phyloP scores from a whole-genome alignment of 2,797 vertebrate species.

The Enoplosus armatus region DNA sequence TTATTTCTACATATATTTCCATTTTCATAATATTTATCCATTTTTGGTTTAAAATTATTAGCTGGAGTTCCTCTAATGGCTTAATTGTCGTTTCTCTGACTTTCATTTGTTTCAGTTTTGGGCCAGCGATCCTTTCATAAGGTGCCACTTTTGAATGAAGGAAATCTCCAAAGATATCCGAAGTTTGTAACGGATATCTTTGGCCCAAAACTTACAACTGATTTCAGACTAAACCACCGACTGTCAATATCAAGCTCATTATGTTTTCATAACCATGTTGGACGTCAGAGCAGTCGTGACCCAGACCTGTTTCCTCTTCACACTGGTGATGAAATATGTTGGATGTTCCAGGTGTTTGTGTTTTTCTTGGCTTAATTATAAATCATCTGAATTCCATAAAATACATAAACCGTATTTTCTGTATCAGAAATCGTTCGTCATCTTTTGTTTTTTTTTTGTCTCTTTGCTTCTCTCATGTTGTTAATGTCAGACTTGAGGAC shows the following conservation, averaged over 20 bases:
- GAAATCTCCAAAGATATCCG: too few species aligned
- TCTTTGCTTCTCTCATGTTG: slow-evolving; percentile 46
- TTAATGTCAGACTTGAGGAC: slow-evolving; percentile 27
- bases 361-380: background rate
- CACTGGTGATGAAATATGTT: background rate
- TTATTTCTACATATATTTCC: background rate
- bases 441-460: slow-evolving; percentile 2
- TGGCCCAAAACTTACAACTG: too few species aligned
- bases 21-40: background rate
- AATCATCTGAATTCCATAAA: slow-evolving; percentile 18
- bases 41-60: background rate
- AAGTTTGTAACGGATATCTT: background rate
- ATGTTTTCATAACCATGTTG: background rate
- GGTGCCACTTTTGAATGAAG: too few species aligned
- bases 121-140: background rate
- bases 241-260: background rate
- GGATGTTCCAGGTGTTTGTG: background rate
- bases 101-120: background rate
- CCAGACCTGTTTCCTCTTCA: background rate
- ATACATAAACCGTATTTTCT: slow-evolving; percentile 52
- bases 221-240: background rate
- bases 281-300: background rate
- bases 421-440: slow-evolving; percentile 51
- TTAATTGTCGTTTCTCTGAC: background rate
- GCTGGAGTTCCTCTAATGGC: background rate